These are phyloP conservation scores for Odontocerum albicorne DNA, from an alignment of 2,888 invertebrate species.

Conservation along the genomic window DNA sequence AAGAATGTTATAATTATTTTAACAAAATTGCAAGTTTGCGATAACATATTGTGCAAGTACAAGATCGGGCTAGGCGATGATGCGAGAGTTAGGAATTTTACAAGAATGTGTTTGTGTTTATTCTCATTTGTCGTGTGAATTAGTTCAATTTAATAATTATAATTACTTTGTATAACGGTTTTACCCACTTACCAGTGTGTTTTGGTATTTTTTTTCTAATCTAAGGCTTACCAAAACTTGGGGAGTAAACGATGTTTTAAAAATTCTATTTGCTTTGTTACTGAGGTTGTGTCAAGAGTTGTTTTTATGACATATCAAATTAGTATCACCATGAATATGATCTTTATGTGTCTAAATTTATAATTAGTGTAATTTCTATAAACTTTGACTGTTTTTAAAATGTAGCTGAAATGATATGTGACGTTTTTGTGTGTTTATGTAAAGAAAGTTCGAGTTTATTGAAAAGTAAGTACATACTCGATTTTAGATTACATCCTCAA, in stretches of 20 bases:
- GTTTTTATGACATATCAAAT: too few relatives aligned
- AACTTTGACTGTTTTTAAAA: too few relatives aligned
- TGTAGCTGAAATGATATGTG: too few relatives aligned
- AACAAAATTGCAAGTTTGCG: too few relatives aligned
- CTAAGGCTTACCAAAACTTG: not conserved
- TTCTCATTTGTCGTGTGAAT: constrained; percentile 30
- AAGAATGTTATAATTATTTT: too few relatives aligned
- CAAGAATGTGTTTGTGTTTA: constrained; percentile 30
- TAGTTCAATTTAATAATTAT: constrained; percentile 23
- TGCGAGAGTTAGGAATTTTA: constrained; percentile 29
- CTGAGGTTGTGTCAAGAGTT: constrained; percentile 11
- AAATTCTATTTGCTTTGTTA: constrained; percentile 17
- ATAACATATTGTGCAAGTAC: not conserved
- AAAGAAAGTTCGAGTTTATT: too few relatives aligned
- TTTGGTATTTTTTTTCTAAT: constrained; percentile 3
- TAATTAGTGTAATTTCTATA: too few relatives aligned
- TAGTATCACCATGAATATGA: too few relatives aligned
- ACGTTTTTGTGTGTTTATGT: too few relatives aligned
- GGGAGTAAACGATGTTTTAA: constrained; percentile 1
- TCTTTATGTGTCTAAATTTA: too few relatives aligned
- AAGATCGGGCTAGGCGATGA: constrained; percentile 20
- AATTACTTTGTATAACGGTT: constrained; percentile 22
- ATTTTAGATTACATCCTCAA: too few relatives aligned
- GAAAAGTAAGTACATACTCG: too few relatives aligned
- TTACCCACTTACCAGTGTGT: constrained; percentile 3